Conservation (phyloP, 2,888 invertebrate species). For the Hirtodrosophila alboralis region DNA sequence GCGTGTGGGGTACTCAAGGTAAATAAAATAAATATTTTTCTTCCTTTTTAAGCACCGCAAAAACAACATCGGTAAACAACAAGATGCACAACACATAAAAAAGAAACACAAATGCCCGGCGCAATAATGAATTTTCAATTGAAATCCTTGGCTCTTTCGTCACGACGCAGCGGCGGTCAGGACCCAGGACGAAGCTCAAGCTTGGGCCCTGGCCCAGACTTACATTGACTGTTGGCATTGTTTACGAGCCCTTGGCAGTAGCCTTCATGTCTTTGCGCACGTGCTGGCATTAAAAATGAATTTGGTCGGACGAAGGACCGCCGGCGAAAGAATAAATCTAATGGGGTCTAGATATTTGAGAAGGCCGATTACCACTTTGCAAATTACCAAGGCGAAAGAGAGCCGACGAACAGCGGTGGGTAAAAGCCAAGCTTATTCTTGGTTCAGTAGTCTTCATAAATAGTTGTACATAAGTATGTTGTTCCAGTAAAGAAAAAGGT, state of each 20-base stretch:
- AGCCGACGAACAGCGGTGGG: not conserved
- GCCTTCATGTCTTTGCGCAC: constrained; percentile 58
- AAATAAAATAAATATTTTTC: constrained; percentile 62
- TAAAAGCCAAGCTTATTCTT: constrained; percentile 1
- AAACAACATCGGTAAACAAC: constrained; percentile 40
- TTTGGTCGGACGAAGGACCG: constrained; percentile 46
- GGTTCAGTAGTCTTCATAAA: not conserved
- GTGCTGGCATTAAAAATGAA: constrained; percentile 71
- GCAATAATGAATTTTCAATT: constrained; percentile 58
- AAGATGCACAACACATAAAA: constrained; percentile 32
- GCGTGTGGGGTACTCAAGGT: constrained; percentile 40
- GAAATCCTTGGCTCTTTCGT: constrained; percentile 23
- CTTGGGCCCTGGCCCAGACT: constrained; percentile 5
- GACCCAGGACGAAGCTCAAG: not conserved
- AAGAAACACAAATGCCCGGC: constrained; percentile 10
- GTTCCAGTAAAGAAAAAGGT: too few relatives aligned
- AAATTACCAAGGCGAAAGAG: constrained; percentile 33
- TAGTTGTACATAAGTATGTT: not conserved
- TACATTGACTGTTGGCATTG: constrained; percentile 57
- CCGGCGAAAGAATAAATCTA: constrained; percentile 33
- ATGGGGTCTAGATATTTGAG: constrained; percentile 32
- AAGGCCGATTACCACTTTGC: constrained; percentile 48
- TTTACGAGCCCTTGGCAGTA: constrained; percentile 58
- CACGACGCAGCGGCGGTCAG: constrained; percentile 5
- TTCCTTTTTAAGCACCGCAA: constrained; percentile 46